Evolutionary conservation across 2,113 vertebrate genomes (phyloP).

Genomic region (Chrysemys picta): DNA sequence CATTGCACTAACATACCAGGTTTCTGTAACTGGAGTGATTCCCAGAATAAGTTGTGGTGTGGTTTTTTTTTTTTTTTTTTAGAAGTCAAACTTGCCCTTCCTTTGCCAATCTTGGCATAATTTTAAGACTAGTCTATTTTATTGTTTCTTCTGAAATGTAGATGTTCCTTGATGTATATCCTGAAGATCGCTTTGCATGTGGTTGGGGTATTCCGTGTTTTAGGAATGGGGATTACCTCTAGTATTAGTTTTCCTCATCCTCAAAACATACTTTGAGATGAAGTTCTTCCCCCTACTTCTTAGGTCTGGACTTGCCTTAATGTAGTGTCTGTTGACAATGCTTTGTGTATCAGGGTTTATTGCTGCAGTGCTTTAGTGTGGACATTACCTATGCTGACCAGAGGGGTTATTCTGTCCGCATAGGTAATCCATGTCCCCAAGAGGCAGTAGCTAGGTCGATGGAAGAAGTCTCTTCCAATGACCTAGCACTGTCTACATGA

Average conservation of each 20-base stretch:
- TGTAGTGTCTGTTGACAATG: not conserved
- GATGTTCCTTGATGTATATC: constrained; percentile 38
- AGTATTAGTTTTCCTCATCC: constrained; percentile 55
- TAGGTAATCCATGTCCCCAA: not conserved
- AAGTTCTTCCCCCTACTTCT: constrained; percentile 43
- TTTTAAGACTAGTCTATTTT: not conserved
- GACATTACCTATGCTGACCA: not conserved
- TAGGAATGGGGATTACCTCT: not conserved
- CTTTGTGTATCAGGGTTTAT: not conserved
- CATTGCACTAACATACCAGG: not conserved
- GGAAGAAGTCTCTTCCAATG: not conserved
- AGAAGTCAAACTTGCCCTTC: not conserved
- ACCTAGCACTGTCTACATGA: too few relatives aligned
- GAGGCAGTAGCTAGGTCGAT: not conserved
- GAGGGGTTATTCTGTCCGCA: not conserved
- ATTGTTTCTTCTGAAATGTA: not conserved
- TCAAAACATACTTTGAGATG: constrained; percentile 51
- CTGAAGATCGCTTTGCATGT: constrained; percentile 53
- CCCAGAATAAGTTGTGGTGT: not conserved
- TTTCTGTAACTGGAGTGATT: constrained; percentile 20
- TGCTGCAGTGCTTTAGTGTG: not conserved
- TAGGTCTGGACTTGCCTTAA: not conserved
- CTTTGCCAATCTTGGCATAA: not conserved
- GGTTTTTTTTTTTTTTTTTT: not conserved
- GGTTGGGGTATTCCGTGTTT: constrained; percentile 44